Conservation (phyloP, 2,113 vertebrate species). For the Mus pahari region DNA sequence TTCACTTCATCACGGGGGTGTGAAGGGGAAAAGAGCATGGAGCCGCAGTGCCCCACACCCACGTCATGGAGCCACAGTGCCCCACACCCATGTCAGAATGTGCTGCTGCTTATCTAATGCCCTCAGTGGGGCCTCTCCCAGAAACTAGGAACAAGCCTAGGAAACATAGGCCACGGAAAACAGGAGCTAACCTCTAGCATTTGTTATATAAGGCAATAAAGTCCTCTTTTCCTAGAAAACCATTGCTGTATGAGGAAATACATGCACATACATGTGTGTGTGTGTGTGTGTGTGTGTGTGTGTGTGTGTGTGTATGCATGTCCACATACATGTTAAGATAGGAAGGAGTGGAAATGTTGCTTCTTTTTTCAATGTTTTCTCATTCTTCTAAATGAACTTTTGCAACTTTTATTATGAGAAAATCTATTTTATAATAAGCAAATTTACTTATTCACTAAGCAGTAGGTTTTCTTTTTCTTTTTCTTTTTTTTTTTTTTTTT, state of each 20-base stretch:
- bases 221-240: not conserved
- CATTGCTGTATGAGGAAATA: not conserved
- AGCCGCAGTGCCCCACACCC: not conserved
- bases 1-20: not conserved
- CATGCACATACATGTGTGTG: not conserved
- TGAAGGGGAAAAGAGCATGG: no score
- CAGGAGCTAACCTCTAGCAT: not conserved
- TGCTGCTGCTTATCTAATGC: not conserved
- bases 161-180: not conserved
- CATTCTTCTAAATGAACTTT: conserved; percentile 16
- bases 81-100: not conserved
- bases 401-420: conserved; percentile 16
- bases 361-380: conserved; percentile 19
- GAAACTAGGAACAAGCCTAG: not conserved
- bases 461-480: not conserved
- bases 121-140: not conserved
- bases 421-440: not conserved
- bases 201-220: not conserved
- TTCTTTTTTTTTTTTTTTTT: not conserved
- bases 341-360: not conserved
- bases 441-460: conserved; percentile 9
- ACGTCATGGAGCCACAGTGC: not conserved
- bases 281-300: not conserved
- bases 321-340: not conserved
- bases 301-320: not conserved